A percentile compares a stretch with the other conserved stretches of the same genome.
phyloP scores from a whole-genome alignment of 2,113 vertebrate genomes.

The Indicator maculatus region DNA sequence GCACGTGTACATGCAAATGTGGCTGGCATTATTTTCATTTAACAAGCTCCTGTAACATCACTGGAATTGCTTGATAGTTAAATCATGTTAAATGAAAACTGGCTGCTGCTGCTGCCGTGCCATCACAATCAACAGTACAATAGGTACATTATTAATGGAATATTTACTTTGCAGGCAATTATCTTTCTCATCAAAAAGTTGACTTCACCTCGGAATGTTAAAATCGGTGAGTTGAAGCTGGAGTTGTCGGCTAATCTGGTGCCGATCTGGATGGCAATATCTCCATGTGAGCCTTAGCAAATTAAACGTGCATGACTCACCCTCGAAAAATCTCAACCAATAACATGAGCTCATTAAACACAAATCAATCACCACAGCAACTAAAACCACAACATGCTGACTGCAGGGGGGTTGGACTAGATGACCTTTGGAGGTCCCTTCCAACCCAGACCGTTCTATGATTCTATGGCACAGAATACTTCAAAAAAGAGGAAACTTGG shows the following conservation, averaged over 20 bases:
- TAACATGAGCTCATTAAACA: constrained; percentile 64
- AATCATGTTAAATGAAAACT: constrained; percentile 67
- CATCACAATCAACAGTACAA: constrained; percentile 51
- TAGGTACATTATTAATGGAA: constrained; percentile 42
- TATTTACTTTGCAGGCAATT: constrained; percentile 56
- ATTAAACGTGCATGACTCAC: constrained; percentile 48
- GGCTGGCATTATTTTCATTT: constrained; percentile 8
- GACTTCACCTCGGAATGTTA: constrained; percentile 50
- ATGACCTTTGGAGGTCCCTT: too few species aligned
- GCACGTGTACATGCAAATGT: constrained; percentile 25
- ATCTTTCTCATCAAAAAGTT: constrained; percentile 58
- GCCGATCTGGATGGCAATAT: constrained; percentile 53
- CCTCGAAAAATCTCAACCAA: constrained; percentile 60
- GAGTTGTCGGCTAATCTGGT: constrained; percentile 34
- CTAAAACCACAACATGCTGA: neutral
- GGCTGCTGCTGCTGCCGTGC: neutral
- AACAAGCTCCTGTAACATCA: constrained; percentile 28
- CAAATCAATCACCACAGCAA: constrained; percentile 54
- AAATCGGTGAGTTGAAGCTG: constrained; percentile 36
- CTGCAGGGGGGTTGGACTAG: too few species aligned
- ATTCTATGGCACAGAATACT: neutral
- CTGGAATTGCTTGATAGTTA: constrained; percentile 16
- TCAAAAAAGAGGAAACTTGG: neutral
- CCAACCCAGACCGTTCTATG: too few species aligned
- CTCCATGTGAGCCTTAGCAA: constrained; percentile 32